Percentiles rank a stretch among this genome's conserved stretches.
These are phyloP conservation scores for Cylas formicarius DNA, from an alignment of 1,140 invertebrate genomes.

Conservation along the genomic window DNA sequence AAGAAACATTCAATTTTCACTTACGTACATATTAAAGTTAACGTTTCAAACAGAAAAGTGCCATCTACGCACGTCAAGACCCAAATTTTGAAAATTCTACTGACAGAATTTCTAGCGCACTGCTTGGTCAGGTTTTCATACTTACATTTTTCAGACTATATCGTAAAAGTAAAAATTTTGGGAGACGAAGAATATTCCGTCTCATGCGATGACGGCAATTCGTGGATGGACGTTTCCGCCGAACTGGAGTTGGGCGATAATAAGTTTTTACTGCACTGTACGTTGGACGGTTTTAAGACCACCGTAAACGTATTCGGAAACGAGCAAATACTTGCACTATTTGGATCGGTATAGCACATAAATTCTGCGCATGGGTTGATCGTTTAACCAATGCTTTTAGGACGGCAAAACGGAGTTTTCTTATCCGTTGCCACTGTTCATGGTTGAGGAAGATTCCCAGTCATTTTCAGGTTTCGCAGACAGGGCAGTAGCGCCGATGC, in stretches of 20 bases:
- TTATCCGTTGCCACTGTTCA: slow-evolving; percentile 47
- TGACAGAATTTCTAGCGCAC: too few relatives aligned
- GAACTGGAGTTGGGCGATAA: slow-evolving; percentile 35
- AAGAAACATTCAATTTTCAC: too few relatives aligned
- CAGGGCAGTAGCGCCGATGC: slow-evolving; percentile 82
- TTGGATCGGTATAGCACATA: slow-evolving; percentile 43
- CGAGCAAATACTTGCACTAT: slow-evolving; percentile 48
- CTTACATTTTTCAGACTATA: slow-evolving; percentile 40
- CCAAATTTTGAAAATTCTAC: too few relatives aligned
- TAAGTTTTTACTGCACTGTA: slow-evolving; percentile 39
- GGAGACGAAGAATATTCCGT: slow-evolving; percentile 27
- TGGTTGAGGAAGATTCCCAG: slow-evolving; percentile 35
- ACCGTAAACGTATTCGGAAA: slow-evolving; percentile 48
- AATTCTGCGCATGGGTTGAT: not conserved
- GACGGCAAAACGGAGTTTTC: slow-evolving; percentile 47
- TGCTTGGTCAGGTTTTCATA: too few relatives aligned
- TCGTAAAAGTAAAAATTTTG: slow-evolving; percentile 41
- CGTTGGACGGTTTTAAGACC: slow-evolving; percentile 42
- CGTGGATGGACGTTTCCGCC: slow-evolving; percentile 42
- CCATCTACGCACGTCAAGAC: too few relatives aligned
- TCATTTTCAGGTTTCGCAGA: slow-evolving; percentile 33
- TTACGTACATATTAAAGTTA: too few relatives aligned
- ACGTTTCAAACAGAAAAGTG: too few relatives aligned
- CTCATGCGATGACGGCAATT: slow-evolving; percentile 40
- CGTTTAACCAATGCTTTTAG: slow-evolving; percentile 36